Base-by-base conservation (phyloP, 2,797 vertebrate genomes). In the Eospalax fontanierii region DNA sequence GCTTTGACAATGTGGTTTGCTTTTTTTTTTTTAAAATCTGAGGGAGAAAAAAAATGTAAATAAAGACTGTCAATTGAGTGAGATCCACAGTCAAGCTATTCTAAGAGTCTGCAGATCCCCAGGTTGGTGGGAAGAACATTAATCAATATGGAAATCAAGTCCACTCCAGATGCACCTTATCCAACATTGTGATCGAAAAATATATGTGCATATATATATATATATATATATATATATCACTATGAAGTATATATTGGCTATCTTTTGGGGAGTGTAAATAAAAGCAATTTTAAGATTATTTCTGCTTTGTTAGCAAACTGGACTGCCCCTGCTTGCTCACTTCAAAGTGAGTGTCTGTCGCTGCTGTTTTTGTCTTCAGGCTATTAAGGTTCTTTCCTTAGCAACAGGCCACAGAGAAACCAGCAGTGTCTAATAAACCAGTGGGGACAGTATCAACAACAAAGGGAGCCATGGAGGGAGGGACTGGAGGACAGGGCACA, bases 1-100 rank as follows among this genome's bases (percentile, higher is more conserved):
- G 75, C 89, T 96, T 91, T 88, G 93, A 91, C 80, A 4, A 40
- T 96, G 96, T 78, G 92, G 94, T 91, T 97, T 96, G 63, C 70
- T 91, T 89, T 84, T 75, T 80, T 50, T 93, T 63, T 35, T 91
- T 82, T 4, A n/a, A n/a, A 19, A 84, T 66, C 93, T 68, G 90
- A 82, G 92, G 90, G 75, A 54, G 65, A 82, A 40, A 74, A 90
- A 70, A 81, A 73, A 75, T 24, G 86, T 89, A 81, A 97, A 90
- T 86, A 94, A 87, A 95, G 80, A 16, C 81, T 89, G 90, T 91
- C 73, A 80, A 54, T 33, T 46, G 78, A 93, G 76, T 33, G n/a
- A 95, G 79, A 65, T 5, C 43, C 26, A 75, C 7, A 46, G 90
- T 59, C 73, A 84, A 75, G 18, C 54, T 83, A 12, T 63, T 88